Percentiles rank a stretch among this genome's conserved stretches.
These are phyloP conservation scores for Anisognathus igniventris DNA, from an alignment of 2,797 vertebrate species.

Conservation along the genomic window DNA sequence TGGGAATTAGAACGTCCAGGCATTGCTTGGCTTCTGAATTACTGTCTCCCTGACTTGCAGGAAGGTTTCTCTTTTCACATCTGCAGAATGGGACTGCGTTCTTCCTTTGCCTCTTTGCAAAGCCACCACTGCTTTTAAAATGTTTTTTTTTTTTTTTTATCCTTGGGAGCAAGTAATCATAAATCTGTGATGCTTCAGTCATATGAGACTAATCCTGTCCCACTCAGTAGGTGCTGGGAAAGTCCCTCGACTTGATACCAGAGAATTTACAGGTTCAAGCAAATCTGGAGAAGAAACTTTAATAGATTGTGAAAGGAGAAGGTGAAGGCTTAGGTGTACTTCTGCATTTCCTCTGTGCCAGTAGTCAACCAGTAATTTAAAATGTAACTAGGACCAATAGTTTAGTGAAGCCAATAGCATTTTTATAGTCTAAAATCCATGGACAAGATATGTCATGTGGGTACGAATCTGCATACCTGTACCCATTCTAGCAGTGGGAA, in stretches of 20 bases:
- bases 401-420: background rate
- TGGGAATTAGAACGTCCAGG: conserved; percentile 4
- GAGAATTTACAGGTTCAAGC: background rate
- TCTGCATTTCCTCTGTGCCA: background rate
- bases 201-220: background rate
- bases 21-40: background rate
- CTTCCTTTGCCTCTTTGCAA: background rate
- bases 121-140: background rate
- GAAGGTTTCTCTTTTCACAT: background rate
- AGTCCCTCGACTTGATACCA: background rate
- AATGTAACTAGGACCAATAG: background rate
- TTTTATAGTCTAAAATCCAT: background rate
- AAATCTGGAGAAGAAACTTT: background rate
- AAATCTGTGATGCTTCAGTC: background rate
- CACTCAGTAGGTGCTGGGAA: background rate
- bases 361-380: background rate
- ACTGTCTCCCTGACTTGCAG: background rate
- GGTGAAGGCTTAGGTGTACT: background rate
- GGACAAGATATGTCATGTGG: rapidly evolving
- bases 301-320: background rate
- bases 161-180: background rate
- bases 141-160: background rate
- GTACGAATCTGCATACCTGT: background rate
- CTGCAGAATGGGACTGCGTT: background rate
- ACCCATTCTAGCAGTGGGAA: background rate